Percentiles rank a stretch among this genome's conserved stretches.
These are phyloP conservation scores for Leptura quadrifasciata DNA, from an alignment of 2,888 invertebrate species.

Conservation along the genomic window DNA sequence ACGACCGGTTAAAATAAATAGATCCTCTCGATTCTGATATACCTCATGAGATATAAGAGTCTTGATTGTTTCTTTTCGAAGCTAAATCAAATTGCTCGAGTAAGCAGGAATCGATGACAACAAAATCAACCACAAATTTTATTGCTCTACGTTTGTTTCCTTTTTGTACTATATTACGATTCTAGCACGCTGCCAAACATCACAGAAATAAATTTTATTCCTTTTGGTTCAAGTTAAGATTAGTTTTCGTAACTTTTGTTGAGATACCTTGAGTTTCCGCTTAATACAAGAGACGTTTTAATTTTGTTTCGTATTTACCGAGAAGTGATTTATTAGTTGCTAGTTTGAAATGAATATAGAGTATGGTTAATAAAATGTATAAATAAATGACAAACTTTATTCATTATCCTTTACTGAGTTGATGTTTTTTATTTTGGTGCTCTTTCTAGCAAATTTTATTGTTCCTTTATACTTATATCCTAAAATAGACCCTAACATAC, in stretches of 20 bases:
- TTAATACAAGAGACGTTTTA: constrained; percentile 31
- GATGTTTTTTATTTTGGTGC: not conserved
- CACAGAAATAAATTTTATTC: constrained; percentile 42
- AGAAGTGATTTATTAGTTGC: constrained; percentile 42
- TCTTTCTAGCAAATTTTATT: too few relatives aligned
- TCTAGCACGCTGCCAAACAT: constrained; percentile 38
- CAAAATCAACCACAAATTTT: constrained; percentile 53
- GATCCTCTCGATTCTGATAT: constrained; percentile 14
- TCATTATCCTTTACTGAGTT: not conserved
- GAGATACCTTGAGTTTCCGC: constrained; percentile 35
- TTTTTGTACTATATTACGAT: constrained; percentile 36
- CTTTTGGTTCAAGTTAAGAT: constrained; percentile 42
- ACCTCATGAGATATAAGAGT: constrained; percentile 33
- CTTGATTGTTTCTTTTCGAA: constrained; percentile 48
- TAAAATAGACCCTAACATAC: too few relatives aligned
- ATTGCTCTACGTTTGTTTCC: constrained; percentile 44
- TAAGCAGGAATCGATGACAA: constrained; percentile 54
- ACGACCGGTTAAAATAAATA: constrained; percentile 13
- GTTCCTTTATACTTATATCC: too few relatives aligned
- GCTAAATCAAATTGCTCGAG: constrained; percentile 51
- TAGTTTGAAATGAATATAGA: constrained; percentile 21
- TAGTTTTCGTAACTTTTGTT: constrained; percentile 45
- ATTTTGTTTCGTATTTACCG: constrained; percentile 44
- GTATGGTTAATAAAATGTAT: constrained; percentile 10
- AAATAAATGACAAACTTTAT: constrained; percentile 12